Evolutionary conservation across 2,113 vertebrate species (phyloP).

Genomic region (Dipodomys ordii): DNA sequence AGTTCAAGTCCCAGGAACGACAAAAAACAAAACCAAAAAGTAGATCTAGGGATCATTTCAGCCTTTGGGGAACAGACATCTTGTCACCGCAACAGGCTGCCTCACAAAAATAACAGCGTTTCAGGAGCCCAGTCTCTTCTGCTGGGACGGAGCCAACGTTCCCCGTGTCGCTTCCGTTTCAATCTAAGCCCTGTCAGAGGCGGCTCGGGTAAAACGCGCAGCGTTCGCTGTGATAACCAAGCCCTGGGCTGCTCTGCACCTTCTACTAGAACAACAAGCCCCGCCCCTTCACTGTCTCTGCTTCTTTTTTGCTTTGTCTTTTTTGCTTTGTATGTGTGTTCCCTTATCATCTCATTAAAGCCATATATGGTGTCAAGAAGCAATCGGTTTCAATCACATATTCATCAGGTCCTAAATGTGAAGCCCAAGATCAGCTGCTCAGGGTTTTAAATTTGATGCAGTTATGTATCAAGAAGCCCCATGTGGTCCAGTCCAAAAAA

Average conservation of each 20-base stretch:
- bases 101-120: neutral
- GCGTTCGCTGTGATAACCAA: neutral
- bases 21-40: neutral
- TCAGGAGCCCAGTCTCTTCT: neutral
- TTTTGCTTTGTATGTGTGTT: neutral
- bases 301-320: neutral
- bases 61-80: neutral
- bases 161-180: constrained; percentile 25
- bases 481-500: neutral
- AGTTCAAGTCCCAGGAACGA: too few species aligned
- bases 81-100: neutral
- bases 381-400: neutral
- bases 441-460: constrained; percentile 39
- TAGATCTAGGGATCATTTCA: neutral
- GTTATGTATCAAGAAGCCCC: neutral
- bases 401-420: neutral
- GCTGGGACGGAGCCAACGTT: neutral
- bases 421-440: neutral
- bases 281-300: neutral
- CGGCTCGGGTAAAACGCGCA: constrained; percentile 12
- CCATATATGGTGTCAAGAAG: neutral
- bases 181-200: constrained; percentile 49
- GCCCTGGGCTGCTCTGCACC: neutral
- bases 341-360: neutral
- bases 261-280: neutral